Evolutionary conservation across 2,797 vertebrate genomes (phyloP).

Genomic region (Orientallactaga sibirica): DNA sequence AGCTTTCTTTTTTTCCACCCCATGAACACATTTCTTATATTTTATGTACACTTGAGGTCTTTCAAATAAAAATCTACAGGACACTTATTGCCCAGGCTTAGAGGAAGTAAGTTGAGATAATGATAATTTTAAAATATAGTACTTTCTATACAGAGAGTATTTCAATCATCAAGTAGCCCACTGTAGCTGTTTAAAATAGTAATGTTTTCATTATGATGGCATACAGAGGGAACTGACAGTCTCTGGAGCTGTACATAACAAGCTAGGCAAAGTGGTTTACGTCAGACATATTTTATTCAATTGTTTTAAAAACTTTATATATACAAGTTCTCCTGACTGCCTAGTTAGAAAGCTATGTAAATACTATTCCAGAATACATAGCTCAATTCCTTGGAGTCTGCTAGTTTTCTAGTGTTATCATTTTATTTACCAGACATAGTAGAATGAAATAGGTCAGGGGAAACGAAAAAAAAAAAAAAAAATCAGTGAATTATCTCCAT

Average conservation of each 20-base stretch:
- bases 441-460: slow-evolving; percentile 28
- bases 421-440: slow-evolving; percentile 42
- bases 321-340: slow-evolving; percentile 9
- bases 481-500: not conserved
- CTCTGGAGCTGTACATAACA: not conserved
- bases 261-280: slow-evolving; percentile 2
- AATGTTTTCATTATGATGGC: not conserved
- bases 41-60: not conserved
- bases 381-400: slow-evolving; percentile 32
- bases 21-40: not conserved
- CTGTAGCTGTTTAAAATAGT: not conserved
- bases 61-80: not conserved
- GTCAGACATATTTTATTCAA: slow-evolving; percentile 37
- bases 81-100: not conserved
- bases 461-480: not conserved
- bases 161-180: not conserved
- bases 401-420: slow-evolving; percentile 15
- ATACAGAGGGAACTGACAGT: not conserved
- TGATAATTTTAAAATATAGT: slow-evolving; percentile 18
- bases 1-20: not conserved
- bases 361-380: slow-evolving; percentile 6
- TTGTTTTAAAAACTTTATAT: slow-evolving; percentile 49
- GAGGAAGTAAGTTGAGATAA: not conserved
- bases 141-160: slow-evolving; percentile 26
- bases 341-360: slow-evolving; percentile 40